Conservation (phyloP, 2,888 invertebrate genomes). For the Kuschelorhynchus macadamiae region DNA sequence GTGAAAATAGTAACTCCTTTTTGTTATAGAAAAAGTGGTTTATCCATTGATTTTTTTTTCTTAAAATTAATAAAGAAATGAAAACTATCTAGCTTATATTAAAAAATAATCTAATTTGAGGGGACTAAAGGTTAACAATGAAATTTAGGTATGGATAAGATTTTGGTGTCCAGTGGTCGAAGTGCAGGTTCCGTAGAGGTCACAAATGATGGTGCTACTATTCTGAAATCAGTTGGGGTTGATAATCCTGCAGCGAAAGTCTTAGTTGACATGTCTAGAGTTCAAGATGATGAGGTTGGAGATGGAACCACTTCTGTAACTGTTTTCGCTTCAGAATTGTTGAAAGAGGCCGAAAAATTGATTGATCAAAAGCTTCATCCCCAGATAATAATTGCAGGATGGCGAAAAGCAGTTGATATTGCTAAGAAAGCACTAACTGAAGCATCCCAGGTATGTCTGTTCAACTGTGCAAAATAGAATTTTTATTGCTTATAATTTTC, state of each 20-base stretch:
- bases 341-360: conserved; percentile 95
- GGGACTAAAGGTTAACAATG: too few relatives aligned
- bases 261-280: conserved; percentile 98
- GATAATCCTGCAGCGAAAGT: conserved; percentile 99
- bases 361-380: conserved; percentile 96
- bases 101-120: too few relatives aligned
- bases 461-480: too few relatives aligned
- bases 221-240: conserved; percentile 94
- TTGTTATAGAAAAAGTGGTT: too few relatives aligned
- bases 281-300: conserved; percentile 99
- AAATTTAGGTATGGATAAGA: conserved; percentile 48
- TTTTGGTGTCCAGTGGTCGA: conserved; percentile 82
- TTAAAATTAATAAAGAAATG: too few relatives aligned
- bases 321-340: conserved; percentile 91
- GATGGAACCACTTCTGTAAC: conserved; percentile 99
- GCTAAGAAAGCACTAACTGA: conserved; percentile 87
- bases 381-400: conserved; percentile 97
- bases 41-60: too few relatives aligned
- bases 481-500: too few relatives aligned
- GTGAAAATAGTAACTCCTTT: too few relatives aligned
- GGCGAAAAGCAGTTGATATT: conserved; percentile 89
- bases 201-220: conserved; percentile 99
- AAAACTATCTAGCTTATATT: too few relatives aligned
- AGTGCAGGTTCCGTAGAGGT: conserved; percentile 91
- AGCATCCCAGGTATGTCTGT: conserved; percentile 63